Base-by-base conservation (phyloP, 2,888 invertebrate genomes). In the Drosophila melanosoma region DNA sequence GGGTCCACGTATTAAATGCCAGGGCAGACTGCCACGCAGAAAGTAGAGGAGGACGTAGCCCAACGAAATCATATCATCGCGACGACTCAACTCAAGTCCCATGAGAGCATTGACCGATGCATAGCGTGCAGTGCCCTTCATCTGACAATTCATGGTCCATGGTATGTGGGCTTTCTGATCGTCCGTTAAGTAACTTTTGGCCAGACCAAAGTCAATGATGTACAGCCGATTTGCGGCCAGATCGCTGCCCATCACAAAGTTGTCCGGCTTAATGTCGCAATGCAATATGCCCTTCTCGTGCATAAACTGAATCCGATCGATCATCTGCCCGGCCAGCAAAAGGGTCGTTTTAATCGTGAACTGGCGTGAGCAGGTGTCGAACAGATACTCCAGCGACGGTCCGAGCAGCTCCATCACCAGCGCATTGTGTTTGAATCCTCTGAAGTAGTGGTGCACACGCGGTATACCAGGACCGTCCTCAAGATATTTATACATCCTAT, bases 321-420 rank as follows among this genome's bases (percentile, higher is more conserved):
- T 38, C 79, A 84, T 69, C 60, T 83, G 84, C 4, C 20, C 26
- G 0, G 71, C 73, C 40, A 83, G 64, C 74, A 82, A 60, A 0
- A 87, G 69, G 7, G 83, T 77, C 3, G 87, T 83, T 57, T 87
- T 87, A 0, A 82, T 36, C 3, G 82, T 66, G 59, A 83, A 87
- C 0, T 58, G 52, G 3, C 59, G 38, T 0, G 38, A 29, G 17
- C 87, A 87, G 3, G 3, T 10, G 0, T 10, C n/a, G 4, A 83
- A 73, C 3, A 87, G 10, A 0, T 67, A 45, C 23, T 69, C 64
- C 58, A 83, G 40, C 45, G 83, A 83, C 0, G 70, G 70, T 0
- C 83, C 87, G 38, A 87, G 53, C n/a, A 79, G 63, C 36, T 87
- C 57, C 82, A 87, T 79, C 1, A 51, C 69, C 69, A 87, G 8